These are phyloP conservation scores for Alethe diademata DNA, from an alignment of 2,113 vertebrate species.

Conservation along the genomic window DNA sequence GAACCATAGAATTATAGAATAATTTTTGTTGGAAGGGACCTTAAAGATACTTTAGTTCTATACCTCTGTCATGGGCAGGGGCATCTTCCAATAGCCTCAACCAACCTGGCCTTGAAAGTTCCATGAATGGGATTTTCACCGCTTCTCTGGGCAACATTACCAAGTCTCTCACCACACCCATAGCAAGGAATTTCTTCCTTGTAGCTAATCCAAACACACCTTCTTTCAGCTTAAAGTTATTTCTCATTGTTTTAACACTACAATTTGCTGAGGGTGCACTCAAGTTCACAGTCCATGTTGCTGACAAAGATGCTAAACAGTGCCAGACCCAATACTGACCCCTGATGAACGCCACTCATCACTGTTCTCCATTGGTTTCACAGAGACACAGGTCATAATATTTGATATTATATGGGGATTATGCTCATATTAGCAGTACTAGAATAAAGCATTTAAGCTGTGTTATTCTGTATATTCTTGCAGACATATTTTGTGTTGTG, in stretches of 20 bases:
- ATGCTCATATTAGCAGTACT: background rate
- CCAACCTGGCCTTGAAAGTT: background rate
- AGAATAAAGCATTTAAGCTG: background rate
- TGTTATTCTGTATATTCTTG: background rate
- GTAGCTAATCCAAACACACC: background rate
- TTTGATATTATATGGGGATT: background rate
- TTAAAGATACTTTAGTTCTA: background rate
- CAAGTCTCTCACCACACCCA: background rate
- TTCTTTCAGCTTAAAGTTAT: background rate
- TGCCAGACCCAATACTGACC: background rate
- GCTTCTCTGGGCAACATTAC: background rate
- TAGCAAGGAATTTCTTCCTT: background rate
- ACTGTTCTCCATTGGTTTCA: background rate
- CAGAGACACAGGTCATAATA: background rate
- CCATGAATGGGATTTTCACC: background rate
- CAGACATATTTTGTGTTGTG: accelerated
- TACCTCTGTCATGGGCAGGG: background rate
- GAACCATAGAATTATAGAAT: background rate
- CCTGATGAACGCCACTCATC: background rate
- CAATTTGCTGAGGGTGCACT: background rate
- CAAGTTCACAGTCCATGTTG: background rate
- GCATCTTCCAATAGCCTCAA: background rate
- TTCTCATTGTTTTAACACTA: background rate
- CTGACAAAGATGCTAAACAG: background rate
- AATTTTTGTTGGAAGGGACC: background rate